Base-by-base conservation (phyloP, 2,888 invertebrate species). In the Lithophane leautieri region DNA sequence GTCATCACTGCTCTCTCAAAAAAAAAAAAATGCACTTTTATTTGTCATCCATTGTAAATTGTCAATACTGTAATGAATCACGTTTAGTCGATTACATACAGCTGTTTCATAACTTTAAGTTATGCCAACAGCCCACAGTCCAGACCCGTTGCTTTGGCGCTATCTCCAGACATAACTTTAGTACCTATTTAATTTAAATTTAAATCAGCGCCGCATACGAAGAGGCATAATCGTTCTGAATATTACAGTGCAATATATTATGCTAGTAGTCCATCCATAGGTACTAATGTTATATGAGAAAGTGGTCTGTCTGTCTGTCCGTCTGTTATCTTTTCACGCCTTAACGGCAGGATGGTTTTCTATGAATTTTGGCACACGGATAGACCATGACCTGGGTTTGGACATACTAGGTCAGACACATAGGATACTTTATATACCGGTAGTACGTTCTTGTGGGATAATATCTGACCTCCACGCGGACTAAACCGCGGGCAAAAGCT, bases 11-110 rank as follows among this genome's bases (percentile, higher is more conserved):
- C 34, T 34, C 34, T 14, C 14, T 16, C 14, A 16, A 44, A 44
- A 44, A 6, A 44, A 44, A 6, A 47, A 47, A 47, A 6, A 34
- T 34, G 34, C 6, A 34, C 6, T 34, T 34, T 34, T 34, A 22
- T 54, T 58, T 47, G 44, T 73, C 58, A 58, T 28, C 25, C 22
- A 40, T 28, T n/a, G n/a, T n/a, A n/a, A n/a, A n/a, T n/a, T n/a
- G n/a, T n/a, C n/a, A 56, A 65, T 42, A n/a, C 22, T 58, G 14
- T n/a, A 63, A 40, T 56, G 40, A 77, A 77, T 65, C 56, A 75
- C 40, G 47, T 62, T 47, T 3, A 34, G 25, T 25, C 16, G 6
- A 62, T 54, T 44, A 19, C 8, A 25, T 42, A 60, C 14, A 25
- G 56, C 42, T 70, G 42, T 70, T 70, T 58, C 58, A 11, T 42